These are phyloP conservation scores for Chlorodrepanis virens DNA, from an alignment of 2,113 vertebrate genomes.

Conservation along the genomic window DNA sequence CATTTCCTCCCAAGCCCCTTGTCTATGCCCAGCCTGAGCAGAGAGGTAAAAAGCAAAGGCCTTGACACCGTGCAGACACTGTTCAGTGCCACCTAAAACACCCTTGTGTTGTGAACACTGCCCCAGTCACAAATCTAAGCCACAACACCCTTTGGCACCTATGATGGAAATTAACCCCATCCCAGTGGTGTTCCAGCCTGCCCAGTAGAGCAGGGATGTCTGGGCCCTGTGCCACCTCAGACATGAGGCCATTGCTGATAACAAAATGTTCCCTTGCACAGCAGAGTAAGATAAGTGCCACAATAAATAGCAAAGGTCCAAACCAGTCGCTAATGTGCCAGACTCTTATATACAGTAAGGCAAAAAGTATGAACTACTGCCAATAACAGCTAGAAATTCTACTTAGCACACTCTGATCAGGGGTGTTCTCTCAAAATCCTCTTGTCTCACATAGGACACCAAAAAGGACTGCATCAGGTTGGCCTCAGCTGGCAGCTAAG, in stretches of 20 bases:
- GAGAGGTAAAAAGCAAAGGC: neutral
- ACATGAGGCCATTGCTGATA: neutral
- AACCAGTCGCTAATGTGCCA: neutral
- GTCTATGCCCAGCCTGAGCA: neutral
- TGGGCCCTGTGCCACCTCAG: neutral
- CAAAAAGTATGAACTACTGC: neutral
- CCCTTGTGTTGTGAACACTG: neutral
- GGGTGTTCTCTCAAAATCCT: neutral
- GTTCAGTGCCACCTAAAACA: neutral
- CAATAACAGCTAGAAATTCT: neutral
- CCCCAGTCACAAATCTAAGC: neutral
- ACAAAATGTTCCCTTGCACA: neutral
- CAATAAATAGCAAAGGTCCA: neutral
- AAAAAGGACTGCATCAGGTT: neutral
- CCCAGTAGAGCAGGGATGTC: neutral
- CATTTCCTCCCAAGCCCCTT: neutral
- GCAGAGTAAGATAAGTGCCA: neutral
- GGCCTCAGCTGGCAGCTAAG: neutral
- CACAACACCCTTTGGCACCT: accelerated
- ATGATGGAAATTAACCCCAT: accelerated
- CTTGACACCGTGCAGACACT: neutral
- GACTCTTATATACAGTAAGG: neutral
- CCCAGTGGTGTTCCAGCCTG: neutral
- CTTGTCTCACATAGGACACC: accelerated
- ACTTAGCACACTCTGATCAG: neutral